phyloP scores from a whole-genome alignment of 2,113 vertebrate species.

The Ameiurus melas region DNA sequence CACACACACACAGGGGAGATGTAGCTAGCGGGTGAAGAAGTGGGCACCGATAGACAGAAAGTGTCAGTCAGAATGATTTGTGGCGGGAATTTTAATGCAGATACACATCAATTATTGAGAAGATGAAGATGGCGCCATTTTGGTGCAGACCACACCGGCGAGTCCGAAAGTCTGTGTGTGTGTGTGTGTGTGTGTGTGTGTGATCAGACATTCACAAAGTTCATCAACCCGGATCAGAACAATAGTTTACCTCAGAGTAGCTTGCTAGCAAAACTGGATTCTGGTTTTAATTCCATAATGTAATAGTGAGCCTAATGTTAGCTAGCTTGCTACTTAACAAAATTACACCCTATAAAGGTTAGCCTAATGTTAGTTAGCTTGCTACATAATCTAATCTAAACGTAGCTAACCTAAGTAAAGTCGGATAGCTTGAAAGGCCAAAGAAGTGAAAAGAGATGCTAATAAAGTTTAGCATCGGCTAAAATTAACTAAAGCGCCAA shows the following conservation, averaged over 20 bases:
- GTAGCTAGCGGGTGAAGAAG: slow-evolving; percentile 17
- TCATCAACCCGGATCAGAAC: not conserved
- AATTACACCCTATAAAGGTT: not conserved
- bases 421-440: not conserved
- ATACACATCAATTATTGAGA: slow-evolving; percentile 28
- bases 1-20: slow-evolving; percentile 15
- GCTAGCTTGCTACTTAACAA: not conserved
- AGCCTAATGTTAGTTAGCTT: not conserved
- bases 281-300: not conserved
- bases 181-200: too few relatives aligned
- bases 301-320: not conserved
- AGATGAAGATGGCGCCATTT: slow-evolving; percentile 1
- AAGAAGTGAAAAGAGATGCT: not conserved
- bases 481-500: not conserved
- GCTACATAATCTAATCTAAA: not conserved
- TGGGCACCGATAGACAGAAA: slow-evolving; percentile 3
- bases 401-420: not conserved
- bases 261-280: not conserved
- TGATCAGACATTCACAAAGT: not conserved
- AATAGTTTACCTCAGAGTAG: not conserved
- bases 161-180: not conserved
- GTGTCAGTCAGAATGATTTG: slow-evolving; percentile 14
- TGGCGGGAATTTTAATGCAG: slow-evolving; percentile 27
- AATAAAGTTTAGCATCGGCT: not conserved
- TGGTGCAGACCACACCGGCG: not conserved